Evolutionary conservation across 2,113 vertebrate genomes (phyloP).

Genomic region (Coturnix japonica): DNA sequence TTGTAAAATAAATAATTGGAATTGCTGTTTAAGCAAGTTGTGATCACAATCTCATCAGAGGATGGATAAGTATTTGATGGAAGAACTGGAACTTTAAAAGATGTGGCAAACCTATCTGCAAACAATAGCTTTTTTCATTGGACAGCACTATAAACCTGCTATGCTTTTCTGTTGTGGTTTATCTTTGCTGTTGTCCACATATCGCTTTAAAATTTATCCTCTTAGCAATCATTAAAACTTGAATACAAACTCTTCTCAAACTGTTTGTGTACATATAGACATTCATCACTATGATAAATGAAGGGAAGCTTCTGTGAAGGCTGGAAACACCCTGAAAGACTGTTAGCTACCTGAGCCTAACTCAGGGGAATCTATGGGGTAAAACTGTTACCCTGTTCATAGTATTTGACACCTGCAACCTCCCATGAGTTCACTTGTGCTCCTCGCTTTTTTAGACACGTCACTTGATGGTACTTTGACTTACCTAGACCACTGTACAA

Average conservation of each 20-base stretch:
- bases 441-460: background rate
- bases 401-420: background rate
- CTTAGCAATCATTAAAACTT: background rate
- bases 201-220: background rate
- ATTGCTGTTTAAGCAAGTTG: slow-evolving; percentile 14
- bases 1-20: slow-evolving; percentile 51
- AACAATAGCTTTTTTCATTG: slow-evolving; percentile 10
- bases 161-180: background rate
- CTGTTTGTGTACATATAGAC: background rate
- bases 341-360: background rate
- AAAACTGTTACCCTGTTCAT: background rate
- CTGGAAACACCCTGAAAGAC: background rate
- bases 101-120: slow-evolving; percentile 16
- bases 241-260: background rate
- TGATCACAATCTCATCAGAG: slow-evolving; percentile 7
- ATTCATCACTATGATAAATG: background rate
- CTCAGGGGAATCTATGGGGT: background rate
- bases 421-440: background rate
- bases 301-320: background rate
- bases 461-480: background rate
- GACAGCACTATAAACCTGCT: background rate
- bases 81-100: slow-evolving; percentile 9
- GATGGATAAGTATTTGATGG: background rate
- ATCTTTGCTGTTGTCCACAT: background rate
- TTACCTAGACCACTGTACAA: background rate